Conservation (phyloP, 2,888 invertebrate species). For the Nemotelus nigrinus region DNA sequence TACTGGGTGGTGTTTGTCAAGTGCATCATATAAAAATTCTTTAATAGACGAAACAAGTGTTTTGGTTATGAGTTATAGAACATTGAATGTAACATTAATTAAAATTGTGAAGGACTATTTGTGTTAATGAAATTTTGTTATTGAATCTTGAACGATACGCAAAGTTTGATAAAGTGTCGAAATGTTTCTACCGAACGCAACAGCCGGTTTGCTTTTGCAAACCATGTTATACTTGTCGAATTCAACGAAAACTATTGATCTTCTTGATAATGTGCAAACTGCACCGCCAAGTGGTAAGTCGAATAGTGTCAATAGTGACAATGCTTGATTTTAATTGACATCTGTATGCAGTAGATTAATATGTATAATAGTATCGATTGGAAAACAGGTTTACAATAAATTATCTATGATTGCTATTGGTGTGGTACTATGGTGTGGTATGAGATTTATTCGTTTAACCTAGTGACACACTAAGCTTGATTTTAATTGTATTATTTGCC, state of each 20-base stretch:
- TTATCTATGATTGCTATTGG: no score
- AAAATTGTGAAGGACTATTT: background rate
- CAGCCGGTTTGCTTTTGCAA: constrained; percentile 63
- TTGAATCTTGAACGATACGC: background rate
- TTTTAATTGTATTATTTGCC: no score
- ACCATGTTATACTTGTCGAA: constrained; percentile 65
- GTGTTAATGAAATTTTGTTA: background rate
- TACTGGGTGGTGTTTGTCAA: no score
- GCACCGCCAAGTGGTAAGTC: constrained; percentile 61
- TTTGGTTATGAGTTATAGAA: background rate
- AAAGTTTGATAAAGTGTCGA: background rate
- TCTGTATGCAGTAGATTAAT: no score
- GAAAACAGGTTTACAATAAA: no score
- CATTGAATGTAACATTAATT: background rate
- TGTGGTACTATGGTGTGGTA: no score
- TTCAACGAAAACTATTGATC: constrained; percentile 61
- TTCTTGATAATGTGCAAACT: constrained; percentile 61
- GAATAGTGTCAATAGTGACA: background rate
- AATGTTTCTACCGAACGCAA: constrained; percentile 59
- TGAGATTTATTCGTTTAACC: no score
- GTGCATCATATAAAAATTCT: no score
- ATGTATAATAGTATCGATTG: no score
- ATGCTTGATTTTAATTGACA: no score
- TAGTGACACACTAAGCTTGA: no score
- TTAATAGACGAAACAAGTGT: background rate